A percentile compares a stretch with the other conserved stretches of the same genome.
These are phyloP conservation scores for Bostrychus sinensis DNA, from an alignment of 2,113 vertebrate species.

Conservation along the genomic window DNA sequence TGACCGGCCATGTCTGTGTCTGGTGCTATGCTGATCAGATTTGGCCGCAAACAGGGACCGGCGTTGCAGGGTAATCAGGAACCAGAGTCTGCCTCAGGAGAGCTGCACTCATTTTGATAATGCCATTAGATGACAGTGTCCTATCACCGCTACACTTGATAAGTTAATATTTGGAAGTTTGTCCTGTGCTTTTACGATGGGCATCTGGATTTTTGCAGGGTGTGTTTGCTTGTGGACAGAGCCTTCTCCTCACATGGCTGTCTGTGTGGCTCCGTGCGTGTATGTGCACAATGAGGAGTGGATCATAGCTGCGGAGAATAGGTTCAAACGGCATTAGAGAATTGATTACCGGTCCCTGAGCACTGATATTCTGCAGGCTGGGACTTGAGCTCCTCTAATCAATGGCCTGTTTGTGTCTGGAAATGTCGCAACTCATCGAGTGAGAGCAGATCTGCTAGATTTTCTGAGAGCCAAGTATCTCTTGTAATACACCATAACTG, in stretches of 20 bases:
- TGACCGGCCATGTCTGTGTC: slow-evolving; percentile 56
- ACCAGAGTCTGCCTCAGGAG: slow-evolving; percentile 66
- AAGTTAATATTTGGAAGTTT: slow-evolving; percentile 66
- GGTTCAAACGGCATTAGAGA: slow-evolving; percentile 76
- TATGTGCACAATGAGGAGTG: slow-evolving; percentile 30
- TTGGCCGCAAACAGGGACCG: slow-evolving; percentile 61
- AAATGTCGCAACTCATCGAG: slow-evolving; percentile 66
- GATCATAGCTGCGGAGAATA: slow-evolving; percentile 59
- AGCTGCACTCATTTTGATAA: slow-evolving; percentile 69
- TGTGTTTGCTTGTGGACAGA: slow-evolving; percentile 10
- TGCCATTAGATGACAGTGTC: slow-evolving; percentile 69
- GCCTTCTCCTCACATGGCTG: slow-evolving; percentile 8
- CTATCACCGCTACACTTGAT: slow-evolving; percentile 62
- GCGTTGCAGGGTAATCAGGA: slow-evolving; percentile 67
- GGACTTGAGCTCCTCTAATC: slow-evolving; percentile 68
- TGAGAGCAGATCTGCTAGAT: slow-evolving; percentile 49
- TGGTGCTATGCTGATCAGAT: slow-evolving; percentile 76
- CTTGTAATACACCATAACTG: slow-evolving; percentile 56
- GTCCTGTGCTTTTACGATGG: slow-evolving; percentile 49
- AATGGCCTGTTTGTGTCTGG: slow-evolving; percentile 69
- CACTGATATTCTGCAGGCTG: slow-evolving; percentile 74
- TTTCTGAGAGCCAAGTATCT: slow-evolving; percentile 47
- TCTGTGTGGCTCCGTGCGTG: slow-evolving; percentile 4
- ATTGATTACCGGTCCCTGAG: slow-evolving; percentile 80
- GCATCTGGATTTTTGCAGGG: slow-evolving; percentile 57